Percentiles rank a stretch among this genome's conserved stretches.
phyloP scores from a whole-genome alignment of 2,888 invertebrate species.

The Sarcophaga rosellei region DNA sequence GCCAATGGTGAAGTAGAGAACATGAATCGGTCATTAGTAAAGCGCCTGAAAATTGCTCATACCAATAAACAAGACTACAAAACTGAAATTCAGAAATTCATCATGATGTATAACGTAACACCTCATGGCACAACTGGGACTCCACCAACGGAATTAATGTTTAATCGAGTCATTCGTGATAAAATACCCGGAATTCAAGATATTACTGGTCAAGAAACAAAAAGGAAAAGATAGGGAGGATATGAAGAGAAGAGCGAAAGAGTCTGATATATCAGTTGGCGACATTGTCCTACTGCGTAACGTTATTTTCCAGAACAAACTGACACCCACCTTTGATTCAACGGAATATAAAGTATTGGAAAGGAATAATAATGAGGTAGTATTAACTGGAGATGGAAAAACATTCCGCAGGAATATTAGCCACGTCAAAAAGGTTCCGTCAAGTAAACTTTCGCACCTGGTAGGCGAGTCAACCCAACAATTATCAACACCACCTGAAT shows the following conservation, averaged over 20 bases:
- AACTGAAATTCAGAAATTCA: slow-evolving; percentile 23
- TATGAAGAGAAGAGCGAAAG: background rate
- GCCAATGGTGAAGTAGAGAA: background rate
- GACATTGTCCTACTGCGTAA: background rate
- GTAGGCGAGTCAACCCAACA: background rate
- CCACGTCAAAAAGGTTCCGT: background rate
- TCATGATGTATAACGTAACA: background rate
- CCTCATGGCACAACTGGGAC: slow-evolving; percentile 15
- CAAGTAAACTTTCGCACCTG: background rate
- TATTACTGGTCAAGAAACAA: slow-evolving; percentile 40
- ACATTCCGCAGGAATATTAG: slow-evolving; percentile 3
- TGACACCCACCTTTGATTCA: slow-evolving; percentile 3
- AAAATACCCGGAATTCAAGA: slow-evolving; percentile 23
- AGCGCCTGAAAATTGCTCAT: slow-evolving; percentile 21
- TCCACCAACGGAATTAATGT: slow-evolving; percentile 13
- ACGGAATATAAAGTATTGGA: slow-evolving; percentile 10
- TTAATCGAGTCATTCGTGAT: slow-evolving; percentile 15
- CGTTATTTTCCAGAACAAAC: background rate
- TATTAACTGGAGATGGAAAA: background rate
- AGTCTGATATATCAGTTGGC: background rate
- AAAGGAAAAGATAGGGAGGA: slow-evolving; percentile 12
- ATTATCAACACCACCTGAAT: slow-evolving; percentile 5
- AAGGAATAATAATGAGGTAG: background rate
- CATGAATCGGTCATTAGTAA: slow-evolving; percentile 48
- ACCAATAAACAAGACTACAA: slow-evolving; percentile 3